These are phyloP conservation scores for Apis florea DNA, from an alignment of 1,140 invertebrate genomes.

Conservation along the genomic window DNA sequence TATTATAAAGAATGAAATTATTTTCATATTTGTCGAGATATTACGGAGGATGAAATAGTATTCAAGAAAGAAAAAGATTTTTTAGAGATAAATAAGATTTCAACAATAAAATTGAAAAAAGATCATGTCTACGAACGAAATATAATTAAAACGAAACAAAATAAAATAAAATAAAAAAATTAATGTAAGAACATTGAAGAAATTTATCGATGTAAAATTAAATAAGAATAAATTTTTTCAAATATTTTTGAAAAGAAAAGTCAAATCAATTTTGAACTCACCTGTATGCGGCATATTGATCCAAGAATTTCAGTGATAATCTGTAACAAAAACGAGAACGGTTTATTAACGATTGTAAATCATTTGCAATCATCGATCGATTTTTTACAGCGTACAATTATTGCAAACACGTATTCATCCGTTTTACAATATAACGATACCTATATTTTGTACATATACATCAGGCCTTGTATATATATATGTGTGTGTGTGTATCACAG, in stretches of 20 bases:
- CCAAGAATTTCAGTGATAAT: slow-evolving; percentile 38
- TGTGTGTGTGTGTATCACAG: slow-evolving; percentile 21
- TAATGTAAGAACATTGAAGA: background rate
- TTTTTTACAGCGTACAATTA: slow-evolving; percentile 16
- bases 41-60: no score
- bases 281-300: slow-evolving; percentile 74
- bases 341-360: slow-evolving; percentile 14
- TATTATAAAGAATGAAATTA: no score
- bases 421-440: slow-evolving; percentile 22
- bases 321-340: slow-evolving; percentile 58
- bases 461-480: background rate
- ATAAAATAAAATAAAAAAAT: background rate
- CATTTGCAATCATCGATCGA: slow-evolving; percentile 37
- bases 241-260: no score
- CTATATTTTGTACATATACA: slow-evolving; percentile 20
- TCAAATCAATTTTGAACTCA: slow-evolving; percentile 52
- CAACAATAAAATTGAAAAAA: no score
- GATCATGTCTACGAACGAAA: no score
- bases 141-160: no score
- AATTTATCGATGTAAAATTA: background rate
- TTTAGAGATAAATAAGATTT: no score
- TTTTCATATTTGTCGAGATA: no score
- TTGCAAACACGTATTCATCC: background rate
- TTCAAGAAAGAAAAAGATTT: no score
- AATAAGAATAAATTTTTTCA: background rate